Conservation (phyloP, 2,797 vertebrate genomes). For the Mormyrus proboscirostris region DNA sequence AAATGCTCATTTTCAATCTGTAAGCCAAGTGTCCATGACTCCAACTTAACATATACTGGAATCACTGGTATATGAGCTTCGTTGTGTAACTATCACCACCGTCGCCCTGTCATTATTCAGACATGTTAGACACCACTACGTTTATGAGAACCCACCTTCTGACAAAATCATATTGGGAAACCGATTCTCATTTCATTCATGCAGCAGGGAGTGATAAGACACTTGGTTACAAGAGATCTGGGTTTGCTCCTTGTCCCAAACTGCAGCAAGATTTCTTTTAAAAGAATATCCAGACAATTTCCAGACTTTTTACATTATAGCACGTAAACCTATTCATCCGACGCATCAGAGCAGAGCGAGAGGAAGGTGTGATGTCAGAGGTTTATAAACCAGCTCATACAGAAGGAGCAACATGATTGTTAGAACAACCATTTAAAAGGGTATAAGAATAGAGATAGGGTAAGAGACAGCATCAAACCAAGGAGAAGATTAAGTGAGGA, state of each 20-base stretch:
- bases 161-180: not conserved
- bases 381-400: not conserved
- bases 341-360: not conserved
- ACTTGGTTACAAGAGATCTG: not conserved
- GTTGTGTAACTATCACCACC: not conserved
- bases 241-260: not conserved
- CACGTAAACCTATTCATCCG: not conserved
- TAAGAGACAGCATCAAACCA: constrained; percentile 9
- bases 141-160: not conserved
- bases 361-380: not conserved
- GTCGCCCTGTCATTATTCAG: not conserved
- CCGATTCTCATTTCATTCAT: not conserved
- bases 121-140: not conserved
- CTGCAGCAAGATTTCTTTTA: not conserved
- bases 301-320: not conserved
- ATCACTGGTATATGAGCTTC: not conserved
- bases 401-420: not conserved
- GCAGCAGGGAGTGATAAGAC: not conserved
- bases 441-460: constrained; percentile 30
- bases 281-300: not conserved
- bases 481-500: constrained; percentile 34
- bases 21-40: not conserved
- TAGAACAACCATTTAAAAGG: constrained; percentile 10
- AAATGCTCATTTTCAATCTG: not conserved
- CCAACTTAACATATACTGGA: not conserved